phyloP scores from a whole-genome alignment of 2,113 vertebrate species.

The Chionodraco myersi region DNA sequence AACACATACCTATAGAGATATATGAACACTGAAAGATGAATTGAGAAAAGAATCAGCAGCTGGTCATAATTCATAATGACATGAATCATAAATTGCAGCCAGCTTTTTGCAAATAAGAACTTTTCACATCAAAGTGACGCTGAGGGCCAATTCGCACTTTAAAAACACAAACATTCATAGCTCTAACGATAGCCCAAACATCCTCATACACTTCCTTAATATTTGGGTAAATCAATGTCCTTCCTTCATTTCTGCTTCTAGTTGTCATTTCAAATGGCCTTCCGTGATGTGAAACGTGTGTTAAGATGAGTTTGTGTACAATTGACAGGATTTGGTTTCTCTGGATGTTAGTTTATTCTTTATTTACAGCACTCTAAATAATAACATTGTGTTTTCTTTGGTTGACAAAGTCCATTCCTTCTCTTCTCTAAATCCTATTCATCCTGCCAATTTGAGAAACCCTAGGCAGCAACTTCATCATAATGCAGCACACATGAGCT shows the following conservation, averaged over 20 bases:
- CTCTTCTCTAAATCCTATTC: constrained; percentile 1
- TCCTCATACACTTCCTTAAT: constrained; percentile 2
- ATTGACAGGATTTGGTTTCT: background rate
- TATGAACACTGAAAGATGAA: background rate
- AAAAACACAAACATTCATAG: constrained; percentile 9
- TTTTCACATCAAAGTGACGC: background rate
- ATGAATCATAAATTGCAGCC: background rate
- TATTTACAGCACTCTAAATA: no score
- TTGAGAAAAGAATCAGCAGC: background rate
- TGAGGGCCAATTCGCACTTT: background rate
- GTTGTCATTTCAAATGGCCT: background rate
- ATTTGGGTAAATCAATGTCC: constrained; percentile 6
- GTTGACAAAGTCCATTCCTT: background rate
- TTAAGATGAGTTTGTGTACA: background rate
- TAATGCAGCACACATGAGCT: constrained; percentile 68
- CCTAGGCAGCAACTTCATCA: constrained; percentile 56
- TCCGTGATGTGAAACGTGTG: background rate
- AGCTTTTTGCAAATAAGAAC: constrained; percentile 9
- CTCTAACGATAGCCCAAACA: constrained; percentile 17
- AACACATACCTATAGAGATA: background rate
- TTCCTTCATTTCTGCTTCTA: background rate
- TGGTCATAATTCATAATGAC: background rate
- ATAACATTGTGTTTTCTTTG: background rate
- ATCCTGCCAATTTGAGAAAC: constrained; percentile 16
- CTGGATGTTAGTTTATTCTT: background rate